Base-by-base conservation (phyloP, 2,888 invertebrate genomes). In the Nymphalis urticae region DNA sequence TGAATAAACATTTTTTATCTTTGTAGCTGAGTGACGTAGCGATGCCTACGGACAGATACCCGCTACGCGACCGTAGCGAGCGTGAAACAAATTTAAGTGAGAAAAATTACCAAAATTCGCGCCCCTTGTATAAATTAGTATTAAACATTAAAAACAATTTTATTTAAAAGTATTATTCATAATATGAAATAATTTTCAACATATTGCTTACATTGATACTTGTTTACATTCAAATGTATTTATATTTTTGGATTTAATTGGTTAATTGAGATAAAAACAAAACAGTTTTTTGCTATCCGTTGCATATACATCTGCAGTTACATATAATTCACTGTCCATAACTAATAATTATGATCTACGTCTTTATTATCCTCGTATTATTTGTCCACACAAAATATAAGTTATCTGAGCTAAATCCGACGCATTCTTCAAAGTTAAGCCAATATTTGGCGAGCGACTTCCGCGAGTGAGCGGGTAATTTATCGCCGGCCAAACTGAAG, bases 401-500 rank as follows among this genome's bases (percentile, higher is more conserved):
- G 82, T 82, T 85, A 86, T 84, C 80, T 80, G 77, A 80, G 83
- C 84, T 78, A 83, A 86, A 86, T 83, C 85, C 86, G 78, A 80
- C 79, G 83, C 83, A 87, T 90, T 88, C 84, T 82, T 89, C 88
- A 90, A 80, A 89, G 90, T 91, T 90, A 90, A 91, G 91, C 90
- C 89, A 91, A 92, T 92, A 91, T 92, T 92, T 90, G 88, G 85
- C 85, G 80, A 85, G 77, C 81, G 77, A 83, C 83, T 85, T 86
- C 85, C 86, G 86, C 83, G 84, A 85, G 85, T 85, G 88, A 83
- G 84, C 87, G 84, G 86, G 87, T 92, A 92, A 92, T 92, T 92
- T 92, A 93, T 92, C 79, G 90, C 83, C 85, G 87, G 86, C 85
- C 87, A 91, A 90, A 92, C 87, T 90, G 86, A 88, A 92, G 89